Evolutionary conservation across 2,888 invertebrate genomes (phyloP), one percentile per base, ranked within the genome.

Genomic region (Tolmerus cingulatus): DNA sequence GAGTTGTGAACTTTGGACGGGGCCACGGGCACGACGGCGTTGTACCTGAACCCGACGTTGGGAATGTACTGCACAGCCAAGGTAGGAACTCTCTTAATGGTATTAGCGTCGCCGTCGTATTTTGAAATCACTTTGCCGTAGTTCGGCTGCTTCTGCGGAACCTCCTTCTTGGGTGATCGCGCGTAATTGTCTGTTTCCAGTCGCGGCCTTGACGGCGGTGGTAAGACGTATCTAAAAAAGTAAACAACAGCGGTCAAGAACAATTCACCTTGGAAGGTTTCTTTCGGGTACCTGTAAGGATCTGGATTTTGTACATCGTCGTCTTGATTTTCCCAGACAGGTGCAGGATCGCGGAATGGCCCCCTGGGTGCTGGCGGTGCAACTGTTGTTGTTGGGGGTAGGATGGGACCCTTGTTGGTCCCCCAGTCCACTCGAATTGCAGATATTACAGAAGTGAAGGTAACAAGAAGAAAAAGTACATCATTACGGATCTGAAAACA

Each of bases 341-440:
- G 94, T 89, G 95, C 95, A 1, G 95, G 95, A 37, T 91, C 92
- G 27, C 94, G 93, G 90, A 92, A 94, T 79, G 94, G 94, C 90
- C 93, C 94, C 89, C 92, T 89, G 30, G 92, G 93, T 0, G 93
- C 93, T 89, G 93, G 92, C 89, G 92, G 91, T 7, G 93, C 93
- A 55, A 55, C 55, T 89, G 94, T 94, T 88, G 94, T 94, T 88
- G 93, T 92, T 85, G 94, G 94, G 27, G 95, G 95, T 90, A 93
- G 92, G 79, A 95, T 95, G 76, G 95, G 95, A 23, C 95, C 95
- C 7, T 91, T 93, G 89, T 94, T 95, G 2, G 95, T 95, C 90
- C 95, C 95, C 91, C 93, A 95, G 91, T 94, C 94, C 88, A 95
- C 95, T 92, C 93, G 94, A 93, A 95, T 95, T 89, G 94, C 93